These are phyloP conservation scores for Conistra vaccinii DNA, from an alignment of 2,888 invertebrate genomes.

Conservation along the genomic window DNA sequence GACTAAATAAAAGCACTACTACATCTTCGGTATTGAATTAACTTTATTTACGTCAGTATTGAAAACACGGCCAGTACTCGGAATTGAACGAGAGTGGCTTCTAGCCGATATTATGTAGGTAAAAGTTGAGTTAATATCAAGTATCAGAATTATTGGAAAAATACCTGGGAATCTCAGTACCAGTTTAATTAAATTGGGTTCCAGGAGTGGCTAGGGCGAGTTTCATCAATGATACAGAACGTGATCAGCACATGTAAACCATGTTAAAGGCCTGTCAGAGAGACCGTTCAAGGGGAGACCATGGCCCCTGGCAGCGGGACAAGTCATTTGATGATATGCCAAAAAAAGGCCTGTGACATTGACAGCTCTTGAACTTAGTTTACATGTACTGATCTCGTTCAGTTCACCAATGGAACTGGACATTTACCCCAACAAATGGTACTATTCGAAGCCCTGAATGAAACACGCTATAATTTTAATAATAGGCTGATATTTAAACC, in stretches of 20 bases:
- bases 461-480: background rate
- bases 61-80: conserved; percentile 8
- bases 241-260: too few relatives aligned
- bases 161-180: background rate
- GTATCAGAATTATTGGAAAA: conserved; percentile 28
- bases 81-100: conserved; percentile 31
- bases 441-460: background rate
- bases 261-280: too few relatives aligned
- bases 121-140: conserved; percentile 6
- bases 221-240: too few relatives aligned
- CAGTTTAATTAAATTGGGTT: background rate
- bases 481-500: background rate
- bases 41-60: conserved; percentile 13
- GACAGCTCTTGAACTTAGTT: too few relatives aligned
- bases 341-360: too few relatives aligned
- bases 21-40: conserved; percentile 33
- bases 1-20: conserved; percentile 9
- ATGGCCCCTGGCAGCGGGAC: too few relatives aligned
- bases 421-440: too few relatives aligned
- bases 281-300: too few relatives aligned
- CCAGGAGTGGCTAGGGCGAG: background rate
- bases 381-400: too few relatives aligned
- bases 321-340: too few relatives aligned
- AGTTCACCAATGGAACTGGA: too few relatives aligned
- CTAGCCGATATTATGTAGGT: conserved; percentile 10